phyloP scores from a whole-genome alignment of 1,140 invertebrate genomes.

The Carposina sasakii region DNA sequence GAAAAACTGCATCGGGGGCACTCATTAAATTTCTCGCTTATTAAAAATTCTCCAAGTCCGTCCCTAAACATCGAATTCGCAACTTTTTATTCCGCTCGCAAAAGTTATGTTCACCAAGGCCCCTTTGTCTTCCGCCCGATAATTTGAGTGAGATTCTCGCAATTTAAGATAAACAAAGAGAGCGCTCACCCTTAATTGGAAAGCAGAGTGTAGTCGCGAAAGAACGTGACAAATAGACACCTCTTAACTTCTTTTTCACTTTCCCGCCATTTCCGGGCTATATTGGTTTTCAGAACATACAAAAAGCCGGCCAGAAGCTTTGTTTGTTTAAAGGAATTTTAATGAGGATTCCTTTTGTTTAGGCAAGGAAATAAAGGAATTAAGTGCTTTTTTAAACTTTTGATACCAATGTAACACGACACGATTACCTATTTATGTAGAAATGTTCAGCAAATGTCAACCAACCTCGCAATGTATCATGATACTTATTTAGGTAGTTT shows the following conservation, averaged over 20 bases:
- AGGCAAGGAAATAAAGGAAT: no score
- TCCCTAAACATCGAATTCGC: conserved; percentile 55
- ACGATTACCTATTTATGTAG: conserved; percentile 7
- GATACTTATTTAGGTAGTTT: no score
- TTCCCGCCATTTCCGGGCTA: conserved; percentile 52
- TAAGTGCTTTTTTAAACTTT: no score
- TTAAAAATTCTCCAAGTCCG: conserved; percentile 69
- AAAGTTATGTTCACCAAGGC: conserved; percentile 59
- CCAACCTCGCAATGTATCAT: no score
- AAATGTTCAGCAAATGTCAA: no score
- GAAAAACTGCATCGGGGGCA: conserved; percentile 42
- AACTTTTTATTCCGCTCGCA: conserved; percentile 64
- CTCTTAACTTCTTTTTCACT: conserved; percentile 72
- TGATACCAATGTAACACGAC: no score
- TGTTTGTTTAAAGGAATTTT: conserved; percentile 62
- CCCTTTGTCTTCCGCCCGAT: conserved; percentile 64
- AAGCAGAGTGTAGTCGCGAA: conserved; percentile 69
- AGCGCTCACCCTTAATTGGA: conserved; percentile 72
- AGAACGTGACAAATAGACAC: conserved; percentile 72
- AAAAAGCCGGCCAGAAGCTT: conserved; percentile 44
- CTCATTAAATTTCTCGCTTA: conserved; percentile 73
- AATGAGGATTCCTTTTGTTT: conserved; percentile 34
- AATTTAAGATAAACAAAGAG: conserved; percentile 73
- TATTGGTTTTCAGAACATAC: conserved; percentile 65
- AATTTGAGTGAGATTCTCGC: conserved; percentile 72